A percentile compares a stretch with the other conserved stretches of the same genome.
Conservation (phyloP, 2,888 invertebrate genomes). For the Drosophila dives region DNA sequence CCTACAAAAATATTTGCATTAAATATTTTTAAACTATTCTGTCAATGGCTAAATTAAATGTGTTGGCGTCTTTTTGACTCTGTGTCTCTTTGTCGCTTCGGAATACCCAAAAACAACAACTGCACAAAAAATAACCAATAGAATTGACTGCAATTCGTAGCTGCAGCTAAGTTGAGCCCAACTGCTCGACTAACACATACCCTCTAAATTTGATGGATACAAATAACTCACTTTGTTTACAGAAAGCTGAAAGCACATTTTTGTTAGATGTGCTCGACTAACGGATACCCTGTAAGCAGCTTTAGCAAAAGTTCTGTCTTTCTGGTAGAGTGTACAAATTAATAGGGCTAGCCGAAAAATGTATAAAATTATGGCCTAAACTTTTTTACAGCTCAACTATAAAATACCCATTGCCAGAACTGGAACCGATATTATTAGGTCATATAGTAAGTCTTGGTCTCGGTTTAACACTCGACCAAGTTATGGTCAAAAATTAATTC, state of each 20-base stretch:
- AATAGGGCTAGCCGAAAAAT: background rate
- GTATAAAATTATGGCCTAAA: background rate
- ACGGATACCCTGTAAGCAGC: background rate
- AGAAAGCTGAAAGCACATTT: background rate
- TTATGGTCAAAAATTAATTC: too few species aligned
- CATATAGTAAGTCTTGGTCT: too few species aligned
- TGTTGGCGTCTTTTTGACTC: constrained; percentile 39
- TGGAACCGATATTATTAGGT: background rate
- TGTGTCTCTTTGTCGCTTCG: background rate
- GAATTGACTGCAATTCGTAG: background rate
- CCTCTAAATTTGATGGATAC: background rate
- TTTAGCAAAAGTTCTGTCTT: background rate
- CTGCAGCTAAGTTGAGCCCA: background rate
- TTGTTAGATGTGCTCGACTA: background rate
- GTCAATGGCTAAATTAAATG: background rate
- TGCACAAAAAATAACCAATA: background rate
- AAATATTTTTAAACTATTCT: constrained; percentile 62
- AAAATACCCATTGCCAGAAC: background rate
- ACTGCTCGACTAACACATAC: background rate
- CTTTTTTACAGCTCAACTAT: background rate
- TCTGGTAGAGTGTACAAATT: background rate
- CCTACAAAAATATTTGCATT: constrained; percentile 39
- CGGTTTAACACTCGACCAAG: too few species aligned
- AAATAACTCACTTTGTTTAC: background rate
- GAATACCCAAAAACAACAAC: background rate